Base-by-base conservation (phyloP, 2,888 invertebrate genomes). In the Drosophila putrida region DNA sequence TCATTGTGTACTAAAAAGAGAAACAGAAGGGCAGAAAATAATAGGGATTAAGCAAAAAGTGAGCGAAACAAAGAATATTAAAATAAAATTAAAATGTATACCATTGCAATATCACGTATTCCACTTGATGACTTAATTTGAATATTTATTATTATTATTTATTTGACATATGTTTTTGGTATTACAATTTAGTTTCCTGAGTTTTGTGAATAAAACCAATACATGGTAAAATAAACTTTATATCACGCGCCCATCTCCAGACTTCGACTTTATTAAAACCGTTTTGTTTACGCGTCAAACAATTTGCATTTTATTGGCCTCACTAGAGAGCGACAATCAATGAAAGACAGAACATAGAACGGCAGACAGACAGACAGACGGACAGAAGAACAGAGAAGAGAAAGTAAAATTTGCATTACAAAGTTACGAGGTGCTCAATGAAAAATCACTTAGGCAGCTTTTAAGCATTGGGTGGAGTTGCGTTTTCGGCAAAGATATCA, bases 241-340 rank as follows among this genome's bases (percentile, higher is more conserved):
- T 31, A n/a, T 49, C 57, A 71, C 46, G 50, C 5, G 10, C 47
- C 36, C 80, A 77, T 65, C 74, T 10, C 49, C 58, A 69, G 53
- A 20, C 33, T 49, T 39, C 6, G 49, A 47, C 46, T 65, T 68
- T 54, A 71, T 66, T 65, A 57, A 58, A 76, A 54, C 28, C 76
- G 71, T 51, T 79, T 72, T 79, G 78, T 73, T 77, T 75, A 73
- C 67, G 75, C 69, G 71, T 51, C 58, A 71, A 76, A 66, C 64
- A 86, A 86, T 84, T 84, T 84, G 86, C 83, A 84, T 84, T 84
- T 84, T 84, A 84, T 84, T 84, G 83, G 81, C 68, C 75, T 69
- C 63, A 59, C 36, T 61, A 51, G 68, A 59, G 58, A 25, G 61
- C 73, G 53, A 58, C 75, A 72, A 77, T 77, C 76, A 77, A 71